Percentiles rank a stretch among this genome's conserved stretches.
Evolutionary conservation across 2,113 vertebrate species (phyloP).

Genomic region (Bagarius yarrelli): DNA sequence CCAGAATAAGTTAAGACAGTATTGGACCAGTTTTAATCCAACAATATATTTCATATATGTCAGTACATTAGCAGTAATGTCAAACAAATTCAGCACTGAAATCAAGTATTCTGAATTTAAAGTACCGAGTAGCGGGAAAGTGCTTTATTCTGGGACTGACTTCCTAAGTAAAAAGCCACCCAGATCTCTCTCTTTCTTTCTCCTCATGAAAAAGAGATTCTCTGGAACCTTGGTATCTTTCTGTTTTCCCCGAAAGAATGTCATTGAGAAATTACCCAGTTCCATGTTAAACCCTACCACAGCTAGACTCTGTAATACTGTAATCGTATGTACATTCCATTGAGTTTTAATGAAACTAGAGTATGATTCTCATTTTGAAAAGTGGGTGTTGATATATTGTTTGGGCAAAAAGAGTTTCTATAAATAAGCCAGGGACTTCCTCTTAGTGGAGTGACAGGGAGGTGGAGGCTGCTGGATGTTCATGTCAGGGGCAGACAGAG

Average conservation of each 20-base stretch:
- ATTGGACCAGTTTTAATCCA: too few relatives aligned
- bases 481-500: constrained; percentile 61
- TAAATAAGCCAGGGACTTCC: constrained; percentile 74
- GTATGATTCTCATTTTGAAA: constrained; percentile 49
- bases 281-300: constrained; percentile 30
- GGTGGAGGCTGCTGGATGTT: constrained; percentile 64
- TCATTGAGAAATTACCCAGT: constrained; percentile 36
- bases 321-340: constrained; percentile 23
- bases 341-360: constrained; percentile 63
- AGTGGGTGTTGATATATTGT: constrained; percentile 71
- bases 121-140: neutral
- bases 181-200: neutral
- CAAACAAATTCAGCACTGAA: neutral
- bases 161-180: neutral
- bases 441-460: constrained; percentile 65
- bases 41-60: neutral
- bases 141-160: neutral
- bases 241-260: constrained; percentile 32
- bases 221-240: neutral
- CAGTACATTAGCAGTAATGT: neutral
- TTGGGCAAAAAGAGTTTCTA: constrained; percentile 75
- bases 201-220: neutral
- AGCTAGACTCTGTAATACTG: constrained; percentile 19
- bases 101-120: neutral
- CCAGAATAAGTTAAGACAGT: too few relatives aligned